Evolutionary conservation across 2,888 invertebrate genomes (phyloP).

Genomic region (Rutpela maculata): DNA sequence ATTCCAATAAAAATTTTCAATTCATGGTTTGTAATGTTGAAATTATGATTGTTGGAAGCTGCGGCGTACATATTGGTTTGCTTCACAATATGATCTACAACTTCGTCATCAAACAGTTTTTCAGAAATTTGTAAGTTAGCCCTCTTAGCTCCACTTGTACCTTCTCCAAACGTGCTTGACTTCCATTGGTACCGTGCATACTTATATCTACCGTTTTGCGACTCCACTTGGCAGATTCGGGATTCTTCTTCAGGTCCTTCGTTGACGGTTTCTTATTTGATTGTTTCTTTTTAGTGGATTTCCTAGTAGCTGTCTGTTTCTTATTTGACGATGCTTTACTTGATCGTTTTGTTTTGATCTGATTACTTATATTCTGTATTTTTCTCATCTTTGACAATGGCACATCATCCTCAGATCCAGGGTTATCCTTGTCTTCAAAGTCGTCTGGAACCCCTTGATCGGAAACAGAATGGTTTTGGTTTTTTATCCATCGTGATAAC

Average conservation of each 20-base stretch:
- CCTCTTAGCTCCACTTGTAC: background rate
- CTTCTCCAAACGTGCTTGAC: background rate
- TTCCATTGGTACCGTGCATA: background rate
- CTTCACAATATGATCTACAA: background rate
- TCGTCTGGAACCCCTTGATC: too few relatives aligned
- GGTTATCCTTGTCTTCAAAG: too few relatives aligned
- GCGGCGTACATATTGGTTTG: conserved; percentile 9
- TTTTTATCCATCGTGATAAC: too few relatives aligned
- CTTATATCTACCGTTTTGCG: background rate
- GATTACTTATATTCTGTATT: background rate
- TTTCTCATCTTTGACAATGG: too few relatives aligned
- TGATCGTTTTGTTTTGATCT: too few relatives aligned
- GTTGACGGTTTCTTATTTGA: too few relatives aligned
- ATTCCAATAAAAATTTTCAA: too few relatives aligned
- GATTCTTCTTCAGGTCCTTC: too few relatives aligned
- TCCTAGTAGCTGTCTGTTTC: too few relatives aligned
- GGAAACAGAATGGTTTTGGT: too few relatives aligned
- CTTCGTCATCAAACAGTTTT: conserved; percentile 9
- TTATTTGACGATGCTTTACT: too few relatives aligned
- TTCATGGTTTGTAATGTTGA: background rate
- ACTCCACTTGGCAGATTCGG: background rate
- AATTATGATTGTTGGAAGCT: background rate
- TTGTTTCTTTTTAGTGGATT: too few relatives aligned
- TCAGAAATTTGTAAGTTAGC: conserved; percentile 23
- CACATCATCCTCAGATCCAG: background rate